Percentiles rank a stretch among this genome's conserved stretches.
These are phyloP conservation scores for Siniperca knerii DNA, from an alignment of 2,113 vertebrate species.

Conservation along the genomic window DNA sequence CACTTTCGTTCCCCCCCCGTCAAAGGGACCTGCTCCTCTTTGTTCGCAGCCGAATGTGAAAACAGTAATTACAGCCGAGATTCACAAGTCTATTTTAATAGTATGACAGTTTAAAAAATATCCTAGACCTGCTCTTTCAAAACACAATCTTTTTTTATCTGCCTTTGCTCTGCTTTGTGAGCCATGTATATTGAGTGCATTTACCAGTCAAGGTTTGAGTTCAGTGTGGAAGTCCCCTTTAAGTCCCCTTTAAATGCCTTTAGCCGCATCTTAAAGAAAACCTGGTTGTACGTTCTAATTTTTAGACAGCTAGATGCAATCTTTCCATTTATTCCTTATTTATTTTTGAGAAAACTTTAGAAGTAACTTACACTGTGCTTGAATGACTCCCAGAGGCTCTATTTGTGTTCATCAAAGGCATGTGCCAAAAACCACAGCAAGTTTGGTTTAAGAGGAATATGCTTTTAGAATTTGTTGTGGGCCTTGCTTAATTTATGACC, in stretches of 20 bases:
- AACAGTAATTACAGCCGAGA: conserved; percentile 49
- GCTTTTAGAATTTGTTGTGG: background rate
- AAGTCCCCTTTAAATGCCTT: conserved; percentile 11
- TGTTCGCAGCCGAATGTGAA: conserved; percentile 54
- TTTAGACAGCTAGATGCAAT: background rate
- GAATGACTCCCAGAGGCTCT: background rate
- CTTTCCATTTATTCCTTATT: background rate
- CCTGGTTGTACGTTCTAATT: background rate
- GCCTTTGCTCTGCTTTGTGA: conserved; percentile 12
- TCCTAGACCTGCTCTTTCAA: conserved; percentile 33
- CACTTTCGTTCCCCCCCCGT: conserved; percentile 16
- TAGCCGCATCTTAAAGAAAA: background rate
- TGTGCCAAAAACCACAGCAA: background rate
- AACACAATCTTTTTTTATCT: conserved; percentile 22
- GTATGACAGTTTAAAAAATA: conserved; percentile 24
- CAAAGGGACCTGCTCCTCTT: conserved; percentile 39
- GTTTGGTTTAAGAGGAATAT: background rate
- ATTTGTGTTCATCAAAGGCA: background rate
- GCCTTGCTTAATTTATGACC: background rate
- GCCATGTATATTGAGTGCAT: background rate
- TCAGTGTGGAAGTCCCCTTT: conserved; percentile 3
- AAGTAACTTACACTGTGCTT: background rate
- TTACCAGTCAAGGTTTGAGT: conserved; percentile 21
- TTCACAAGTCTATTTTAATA: conserved; percentile 47
- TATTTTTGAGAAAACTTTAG: background rate